A percentile compares a stretch with the other conserved stretches of the same genome.
These are phyloP conservation scores for Lydus trimaculatus DNA, from an alignment of 2,888 invertebrate species.

Conservation along the genomic window DNA sequence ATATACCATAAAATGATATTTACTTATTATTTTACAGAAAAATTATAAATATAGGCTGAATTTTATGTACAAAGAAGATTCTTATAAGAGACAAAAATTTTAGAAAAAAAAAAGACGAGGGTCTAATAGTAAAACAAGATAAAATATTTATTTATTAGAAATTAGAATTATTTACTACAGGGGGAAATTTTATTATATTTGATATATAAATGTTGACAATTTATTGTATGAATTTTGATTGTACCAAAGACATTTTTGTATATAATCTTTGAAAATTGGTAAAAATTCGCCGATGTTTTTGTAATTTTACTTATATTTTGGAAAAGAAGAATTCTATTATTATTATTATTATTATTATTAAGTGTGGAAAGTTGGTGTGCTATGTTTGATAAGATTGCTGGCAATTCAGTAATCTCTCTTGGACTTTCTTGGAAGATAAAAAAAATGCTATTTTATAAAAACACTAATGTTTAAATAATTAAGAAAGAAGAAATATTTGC, in stretches of 20 bases:
- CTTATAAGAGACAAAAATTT: constrained; percentile 36
- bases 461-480: background rate
- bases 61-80: constrained; percentile 52
- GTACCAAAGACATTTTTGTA: constrained; percentile 57
- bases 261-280: constrained; percentile 39
- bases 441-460: constrained; percentile 12
- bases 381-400: constrained; percentile 2
- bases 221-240: constrained; percentile 49
- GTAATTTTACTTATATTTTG: constrained; percentile 27
- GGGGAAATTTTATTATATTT: constrained; percentile 56
- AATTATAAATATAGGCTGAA: constrained; percentile 38
- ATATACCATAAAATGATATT: constrained; percentile 31
- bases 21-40: constrained; percentile 35
- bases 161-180: constrained; percentile 50
- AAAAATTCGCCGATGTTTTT: constrained; percentile 44
- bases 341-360: constrained; percentile 10
- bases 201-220: constrained; percentile 57
- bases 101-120: background rate
- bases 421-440: background rate
- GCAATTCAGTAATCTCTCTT: background rate
- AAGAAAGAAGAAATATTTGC: constrained; percentile 20
- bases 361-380: constrained; percentile 1
- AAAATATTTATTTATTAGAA: constrained; percentile 55
- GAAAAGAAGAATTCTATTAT: constrained; percentile 4
- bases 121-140: constrained; percentile 33